These are phyloP conservation scores for Epirrhoe alternata DNA, from an alignment of 2,888 invertebrate genomes.

Conservation along the genomic window DNA sequence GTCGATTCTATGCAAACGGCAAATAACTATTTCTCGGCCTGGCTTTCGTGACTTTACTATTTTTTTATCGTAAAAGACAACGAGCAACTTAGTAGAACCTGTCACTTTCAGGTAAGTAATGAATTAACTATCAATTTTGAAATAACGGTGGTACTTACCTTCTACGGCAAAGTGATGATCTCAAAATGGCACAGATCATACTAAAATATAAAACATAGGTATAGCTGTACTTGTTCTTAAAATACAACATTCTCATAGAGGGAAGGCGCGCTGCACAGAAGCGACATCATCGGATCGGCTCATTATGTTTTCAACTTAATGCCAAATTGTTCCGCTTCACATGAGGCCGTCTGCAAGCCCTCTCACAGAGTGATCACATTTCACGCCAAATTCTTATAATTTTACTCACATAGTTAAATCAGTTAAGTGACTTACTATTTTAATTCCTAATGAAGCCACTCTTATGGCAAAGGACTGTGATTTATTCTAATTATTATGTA, in stretches of 20 bases:
- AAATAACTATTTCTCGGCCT: neutral
- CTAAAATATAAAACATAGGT: no score
- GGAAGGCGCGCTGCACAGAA: slow-evolving; percentile 5
- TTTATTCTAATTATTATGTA: slow-evolving; percentile 75
- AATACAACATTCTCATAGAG: neutral
- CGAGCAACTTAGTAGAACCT: no score
- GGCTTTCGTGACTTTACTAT: neutral
- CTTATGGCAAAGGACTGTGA: slow-evolving; percentile 81
- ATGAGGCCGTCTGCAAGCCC: slow-evolving; percentile 5
- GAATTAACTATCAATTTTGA: no score
- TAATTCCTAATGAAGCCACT: slow-evolving; percentile 66
- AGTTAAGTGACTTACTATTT: slow-evolving; percentile 44
- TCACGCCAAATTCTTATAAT: slow-evolving; percentile 7
- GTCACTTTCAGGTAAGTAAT: no score
- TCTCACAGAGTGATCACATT: slow-evolving; percentile 26
- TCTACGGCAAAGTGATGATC: no score
- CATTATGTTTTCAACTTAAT: slow-evolving; percentile 24
- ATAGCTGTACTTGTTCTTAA: no score
- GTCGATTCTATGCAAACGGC: neutral
- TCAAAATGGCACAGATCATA: no score
- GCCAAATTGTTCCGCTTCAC: slow-evolving; percentile 35
- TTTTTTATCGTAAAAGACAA: neutral
- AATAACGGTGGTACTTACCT: no score
- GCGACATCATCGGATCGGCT: slow-evolving; percentile 7
- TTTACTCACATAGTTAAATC: slow-evolving; percentile 21